These are phyloP conservation scores for Galaxias olidus DNA, from an alignment of 2,797 vertebrate genomes.

Conservation along the genomic window DNA sequence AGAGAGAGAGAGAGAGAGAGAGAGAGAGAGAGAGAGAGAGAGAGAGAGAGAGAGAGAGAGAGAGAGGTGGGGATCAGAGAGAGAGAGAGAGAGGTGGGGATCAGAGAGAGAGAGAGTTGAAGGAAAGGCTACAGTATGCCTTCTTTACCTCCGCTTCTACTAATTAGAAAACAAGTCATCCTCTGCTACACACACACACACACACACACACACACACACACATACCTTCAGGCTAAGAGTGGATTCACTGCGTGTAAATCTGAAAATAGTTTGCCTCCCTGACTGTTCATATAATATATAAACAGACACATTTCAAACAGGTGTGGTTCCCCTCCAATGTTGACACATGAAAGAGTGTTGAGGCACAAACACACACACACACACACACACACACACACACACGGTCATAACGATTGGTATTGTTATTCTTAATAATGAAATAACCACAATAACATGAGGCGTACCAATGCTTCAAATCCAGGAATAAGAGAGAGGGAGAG, in stretches of 20 bases:
- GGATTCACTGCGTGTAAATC: too few relatives aligned
- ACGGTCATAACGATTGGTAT: constrained; percentile 10
- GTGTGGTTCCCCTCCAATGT: too few relatives aligned
- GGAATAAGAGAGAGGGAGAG: neutral
- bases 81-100: constrained; percentile 13
- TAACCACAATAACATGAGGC: neutral
- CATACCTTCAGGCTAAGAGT: too few relatives aligned
- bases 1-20: neutral
- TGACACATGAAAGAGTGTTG: too few relatives aligned
- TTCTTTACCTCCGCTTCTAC: constrained; percentile 42
- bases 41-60: constrained; percentile 4
- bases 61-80: neutral
- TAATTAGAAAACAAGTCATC: constrained; percentile 60
- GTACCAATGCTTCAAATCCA: constrained; percentile 24
- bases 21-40: constrained; percentile 12
- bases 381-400: neutral
- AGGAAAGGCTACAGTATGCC: neutral
- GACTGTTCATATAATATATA: too few relatives aligned
- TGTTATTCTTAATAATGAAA: constrained; percentile 40
- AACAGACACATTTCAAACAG: too few relatives aligned
- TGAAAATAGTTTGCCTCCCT: too few relatives aligned
- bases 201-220: constrained; percentile 1
- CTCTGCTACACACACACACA: constrained; percentile 30
- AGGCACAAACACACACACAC: constrained; percentile 1
- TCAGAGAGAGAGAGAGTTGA: neutral